A percentile compares a stretch with the other conserved stretches of the same genome.
Evolutionary conservation across 2,797 vertebrate genomes (phyloP).

Genomic region (Muscicapa comitata): DNA sequence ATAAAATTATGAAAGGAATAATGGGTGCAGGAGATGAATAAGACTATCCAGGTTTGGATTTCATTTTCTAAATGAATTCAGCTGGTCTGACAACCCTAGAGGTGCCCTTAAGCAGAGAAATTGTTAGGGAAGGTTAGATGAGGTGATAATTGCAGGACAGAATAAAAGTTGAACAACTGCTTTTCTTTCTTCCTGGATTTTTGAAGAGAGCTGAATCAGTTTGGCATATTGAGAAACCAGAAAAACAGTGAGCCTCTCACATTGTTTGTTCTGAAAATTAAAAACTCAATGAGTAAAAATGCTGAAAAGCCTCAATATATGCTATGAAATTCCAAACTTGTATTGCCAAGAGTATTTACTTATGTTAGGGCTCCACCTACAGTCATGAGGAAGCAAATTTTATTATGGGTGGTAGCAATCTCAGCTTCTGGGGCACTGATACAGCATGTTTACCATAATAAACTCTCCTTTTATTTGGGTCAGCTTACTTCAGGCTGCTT

Average conservation of each 20-base stretch:
- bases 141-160: slow-evolving; percentile 19
- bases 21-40: not conserved
- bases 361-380: slow-evolving; percentile 76
- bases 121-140: slow-evolving; percentile 6
- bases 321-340: not conserved
- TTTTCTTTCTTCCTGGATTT: not conserved
- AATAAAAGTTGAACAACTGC: not conserved
- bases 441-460: not conserved
- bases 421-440: not conserved
- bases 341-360: slow-evolving; percentile 16
- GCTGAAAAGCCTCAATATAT: not conserved
- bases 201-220: not conserved
- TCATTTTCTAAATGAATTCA: slow-evolving; percentile 13
- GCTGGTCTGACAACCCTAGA: slow-evolving; percentile 5
- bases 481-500: not conserved
- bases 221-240: not conserved
- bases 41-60: not conserved
- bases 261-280: slow-evolving; percentile 46
- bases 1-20: slow-evolving; percentile 20
- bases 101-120: slow-evolving; percentile 39
- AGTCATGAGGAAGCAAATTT: slow-evolving; percentile 40
- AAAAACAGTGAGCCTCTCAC: not conserved
- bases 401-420: not conserved
- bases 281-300: not conserved
- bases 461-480: not conserved